phyloP scores from a whole-genome alignment of 2,888 invertebrate species.

The Napeogenes sylphis region DNA sequence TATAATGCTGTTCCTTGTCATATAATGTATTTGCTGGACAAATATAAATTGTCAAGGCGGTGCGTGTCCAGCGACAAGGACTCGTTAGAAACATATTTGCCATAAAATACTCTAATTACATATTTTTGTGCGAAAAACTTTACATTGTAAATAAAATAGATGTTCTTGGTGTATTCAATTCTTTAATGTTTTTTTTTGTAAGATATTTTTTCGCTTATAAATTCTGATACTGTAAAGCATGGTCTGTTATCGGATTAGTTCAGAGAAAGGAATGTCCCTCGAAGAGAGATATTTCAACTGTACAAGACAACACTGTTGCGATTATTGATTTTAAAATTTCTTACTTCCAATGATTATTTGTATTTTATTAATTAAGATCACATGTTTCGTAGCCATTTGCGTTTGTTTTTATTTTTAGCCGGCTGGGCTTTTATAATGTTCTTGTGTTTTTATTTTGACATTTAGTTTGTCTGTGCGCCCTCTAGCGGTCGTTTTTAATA shows the following conservation, averaged over 20 bases:
- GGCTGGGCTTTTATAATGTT: slow-evolving; percentile 10
- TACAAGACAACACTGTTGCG: no score
- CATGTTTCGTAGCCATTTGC: no score
- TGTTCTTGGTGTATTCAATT: slow-evolving; percentile 43
- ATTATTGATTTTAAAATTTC: no score
- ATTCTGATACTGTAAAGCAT: slow-evolving; percentile 34
- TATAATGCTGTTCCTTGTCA: neutral
- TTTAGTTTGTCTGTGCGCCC: slow-evolving; percentile 2
- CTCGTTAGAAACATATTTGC: slow-evolving; percentile 41
- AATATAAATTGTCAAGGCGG: neutral
- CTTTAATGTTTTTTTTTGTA: slow-evolving; percentile 40
- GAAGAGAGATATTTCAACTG: no score
- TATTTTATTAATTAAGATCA: neutral
- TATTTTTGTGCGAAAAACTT: slow-evolving; percentile 60
- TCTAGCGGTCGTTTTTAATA: slow-evolving; percentile 28
- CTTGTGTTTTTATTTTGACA: slow-evolving; percentile 17
- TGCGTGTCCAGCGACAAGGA: slow-evolving; percentile 40
- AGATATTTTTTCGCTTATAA: slow-evolving; percentile 38
- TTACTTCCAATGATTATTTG: slow-evolving; percentile 1
- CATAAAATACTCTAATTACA: slow-evolving; percentile 41
- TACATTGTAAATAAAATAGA: slow-evolving; percentile 63
- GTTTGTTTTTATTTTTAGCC: neutral
- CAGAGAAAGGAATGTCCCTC: no score
- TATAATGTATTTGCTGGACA: neutral
- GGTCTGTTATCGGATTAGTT: slow-evolving; percentile 13